Evolutionary conservation across 1,140 invertebrate genomes (phyloP), one percentile per base, ranked within the genome.

Genomic region (Drosophila punjabiensis): DNA sequence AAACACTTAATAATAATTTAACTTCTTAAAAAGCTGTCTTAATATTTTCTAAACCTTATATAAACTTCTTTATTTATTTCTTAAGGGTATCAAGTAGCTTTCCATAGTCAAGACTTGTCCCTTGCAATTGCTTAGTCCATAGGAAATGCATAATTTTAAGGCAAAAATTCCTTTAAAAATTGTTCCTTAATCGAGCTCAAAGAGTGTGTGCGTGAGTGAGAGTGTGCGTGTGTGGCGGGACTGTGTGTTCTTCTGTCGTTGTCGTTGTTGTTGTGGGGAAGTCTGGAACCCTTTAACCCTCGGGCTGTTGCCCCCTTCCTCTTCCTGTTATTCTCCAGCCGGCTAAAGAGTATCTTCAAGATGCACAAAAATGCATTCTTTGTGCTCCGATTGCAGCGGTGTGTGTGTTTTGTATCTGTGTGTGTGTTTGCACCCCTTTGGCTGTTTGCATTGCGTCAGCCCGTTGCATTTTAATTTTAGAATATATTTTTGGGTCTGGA

Each of bases 401-500:
- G 68, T 58, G 43, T 61, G 41, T 62, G 6, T 45, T 33, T 37
- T 56, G 50, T 35, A 39, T 61, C 30, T 62, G 50, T 78, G 52
- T 69, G 66, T 59, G 50, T 74, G 69, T 68, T 84, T 78, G 87
- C 86, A 89, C 86, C 86, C 86, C 87, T 90, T 90, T 75, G 82
- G 83, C 82, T 86, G 87, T 90, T 90, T 89, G 84, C 86, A 80
- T 90, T 90, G 88, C 86, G 86, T 79, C 86, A 90, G 73, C 56
- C 86, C 69, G 75, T 90, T 77, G 86, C 82, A 90, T 89, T 90
- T 90, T 90, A 91, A 86, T 90, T 90, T 89, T 89, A 89, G 82
- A 90, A 89, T 90, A 90, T 89, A 90, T 90, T 89, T 89, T 89
- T 89, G 86, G 86, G 86, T 90, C 86, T 89, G 86, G 76, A 90